Evolutionary conservation across 2,888 invertebrate genomes (phyloP).

Genomic region (Netelia melanura): DNA sequence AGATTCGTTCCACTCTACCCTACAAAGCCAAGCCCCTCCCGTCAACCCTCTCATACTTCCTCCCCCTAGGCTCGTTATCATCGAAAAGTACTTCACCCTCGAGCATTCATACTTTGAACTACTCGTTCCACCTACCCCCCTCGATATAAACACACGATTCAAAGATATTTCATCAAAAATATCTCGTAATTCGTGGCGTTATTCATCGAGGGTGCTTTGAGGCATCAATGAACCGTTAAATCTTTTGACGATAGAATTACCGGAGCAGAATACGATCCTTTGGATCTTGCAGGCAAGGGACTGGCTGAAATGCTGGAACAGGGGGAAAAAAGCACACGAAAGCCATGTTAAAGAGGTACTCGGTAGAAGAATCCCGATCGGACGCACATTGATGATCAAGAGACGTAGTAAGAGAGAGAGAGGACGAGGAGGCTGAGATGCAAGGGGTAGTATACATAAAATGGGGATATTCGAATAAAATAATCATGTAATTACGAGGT

Average conservation of each 20-base stretch:
- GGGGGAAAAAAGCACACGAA: constrained; percentile 26
- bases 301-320: background rate
- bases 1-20: constrained; percentile 30
- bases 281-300: background rate
- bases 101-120: constrained; percentile 22
- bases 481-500: constrained; percentile 65
- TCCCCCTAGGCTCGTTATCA: constrained; percentile 36
- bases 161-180: constrained; percentile 4
- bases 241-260: constrained; percentile 38
- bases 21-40: background rate
- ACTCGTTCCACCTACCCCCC: background rate
- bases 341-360: constrained; percentile 26
- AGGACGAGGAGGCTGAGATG: background rate
- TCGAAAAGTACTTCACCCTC: constrained; percentile 48
- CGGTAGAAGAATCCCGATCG: constrained; percentile 29
- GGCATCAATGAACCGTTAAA: constrained; percentile 28
- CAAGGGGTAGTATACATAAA: constrained; percentile 5
- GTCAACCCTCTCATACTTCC: background rate
- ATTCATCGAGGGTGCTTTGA: constrained; percentile 19
- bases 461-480: constrained; percentile 58
- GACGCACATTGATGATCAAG: constrained; percentile 15
- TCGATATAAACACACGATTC: background rate
- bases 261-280: background rate
- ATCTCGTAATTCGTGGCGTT: background rate
- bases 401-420: constrained; percentile 27